These are phyloP conservation scores for Oligia strigilis DNA, from an alignment of 2,888 invertebrate species.

Conservation along the genomic window DNA sequence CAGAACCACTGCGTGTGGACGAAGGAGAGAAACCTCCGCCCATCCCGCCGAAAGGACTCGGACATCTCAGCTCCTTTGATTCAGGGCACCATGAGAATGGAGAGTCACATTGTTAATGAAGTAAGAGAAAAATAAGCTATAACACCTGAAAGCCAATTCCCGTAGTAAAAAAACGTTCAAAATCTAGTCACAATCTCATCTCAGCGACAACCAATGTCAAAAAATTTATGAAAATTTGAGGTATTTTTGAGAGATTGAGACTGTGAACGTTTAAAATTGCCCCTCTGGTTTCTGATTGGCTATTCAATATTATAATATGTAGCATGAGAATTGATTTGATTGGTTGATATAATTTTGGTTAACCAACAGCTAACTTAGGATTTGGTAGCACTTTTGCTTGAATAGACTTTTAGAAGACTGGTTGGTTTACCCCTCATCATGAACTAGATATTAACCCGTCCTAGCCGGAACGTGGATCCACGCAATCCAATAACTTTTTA, in stretches of 20 bases:
- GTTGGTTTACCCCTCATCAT: not conserved
- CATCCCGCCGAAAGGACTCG: slow-evolving; percentile 87
- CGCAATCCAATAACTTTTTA: not conserved
- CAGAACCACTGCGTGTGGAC: slow-evolving; percentile 83
- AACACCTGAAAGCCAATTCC: too few species aligned
- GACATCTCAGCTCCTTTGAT: slow-evolving; percentile 87
- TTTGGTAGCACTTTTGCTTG: not conserved
- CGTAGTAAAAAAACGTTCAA: too few species aligned
- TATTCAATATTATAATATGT: not conserved
- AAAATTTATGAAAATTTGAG: too few species aligned
- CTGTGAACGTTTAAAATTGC: too few species aligned
- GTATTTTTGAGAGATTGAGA: too few species aligned
- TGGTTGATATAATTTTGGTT: not conserved
- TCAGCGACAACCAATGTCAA: too few species aligned
- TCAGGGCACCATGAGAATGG: slow-evolving; percentile 87
- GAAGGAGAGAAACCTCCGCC: slow-evolving; percentile 86
- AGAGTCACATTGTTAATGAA: slow-evolving; percentile 83
- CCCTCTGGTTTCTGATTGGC: not conserved
- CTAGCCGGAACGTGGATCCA: not conserved
- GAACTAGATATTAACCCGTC: not conserved
- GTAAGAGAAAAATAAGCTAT: slow-evolving; percentile 4
- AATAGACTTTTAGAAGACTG: not conserved
- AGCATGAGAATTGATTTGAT: not conserved
- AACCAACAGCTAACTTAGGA: not conserved
- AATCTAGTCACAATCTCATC: too few species aligned